phyloP scores from a whole-genome alignment of 2,797 vertebrate genomes.

The Champsocephalus gunnari region DNA sequence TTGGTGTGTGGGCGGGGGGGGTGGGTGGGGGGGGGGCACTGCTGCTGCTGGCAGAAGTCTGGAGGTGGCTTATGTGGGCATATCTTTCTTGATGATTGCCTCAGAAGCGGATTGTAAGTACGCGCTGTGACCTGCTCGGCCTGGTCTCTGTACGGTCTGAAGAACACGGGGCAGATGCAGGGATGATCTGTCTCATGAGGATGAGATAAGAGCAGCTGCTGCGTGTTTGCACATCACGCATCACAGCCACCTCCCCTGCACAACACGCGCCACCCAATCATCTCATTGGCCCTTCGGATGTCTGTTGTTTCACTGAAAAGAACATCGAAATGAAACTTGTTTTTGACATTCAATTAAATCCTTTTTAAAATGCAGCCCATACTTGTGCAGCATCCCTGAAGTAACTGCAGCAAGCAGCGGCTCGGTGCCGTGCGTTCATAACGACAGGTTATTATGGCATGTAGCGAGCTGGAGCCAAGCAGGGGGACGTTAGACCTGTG shows the following conservation, averaged over 20 bases:
- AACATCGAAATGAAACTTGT: neutral
- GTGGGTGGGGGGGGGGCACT: constrained; percentile 12
- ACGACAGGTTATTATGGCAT: neutral
- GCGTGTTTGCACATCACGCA: constrained; percentile 26
- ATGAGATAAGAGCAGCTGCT: constrained; percentile 12
- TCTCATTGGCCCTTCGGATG: neutral
- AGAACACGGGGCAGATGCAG: neutral
- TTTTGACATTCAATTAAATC: neutral
- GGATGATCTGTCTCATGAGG: neutral
- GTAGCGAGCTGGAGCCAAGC: neutral
- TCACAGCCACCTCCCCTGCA: constrained; percentile 28
- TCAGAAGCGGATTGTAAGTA: constrained; percentile 11
- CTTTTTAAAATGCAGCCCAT: too few species aligned
- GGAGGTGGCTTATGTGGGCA: neutral
- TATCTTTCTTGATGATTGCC: constrained; percentile 14
- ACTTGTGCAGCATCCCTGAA: neutral
- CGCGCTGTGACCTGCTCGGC: constrained; percentile 12
- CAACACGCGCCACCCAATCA: neutral
- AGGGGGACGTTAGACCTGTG: neutral
- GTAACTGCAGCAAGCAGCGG: neutral
- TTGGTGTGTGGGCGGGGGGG: constrained; percentile 2
- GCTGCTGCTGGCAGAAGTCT: constrained; percentile 3
- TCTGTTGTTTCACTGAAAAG: neutral
- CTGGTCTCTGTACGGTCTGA: neutral
- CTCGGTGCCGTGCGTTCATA: neutral